Percentiles rank a stretch among this genome's conserved stretches.
phyloP scores from a whole-genome alignment of 2,797 vertebrate species.

The Schizopygopsis malacanthus region DNA sequence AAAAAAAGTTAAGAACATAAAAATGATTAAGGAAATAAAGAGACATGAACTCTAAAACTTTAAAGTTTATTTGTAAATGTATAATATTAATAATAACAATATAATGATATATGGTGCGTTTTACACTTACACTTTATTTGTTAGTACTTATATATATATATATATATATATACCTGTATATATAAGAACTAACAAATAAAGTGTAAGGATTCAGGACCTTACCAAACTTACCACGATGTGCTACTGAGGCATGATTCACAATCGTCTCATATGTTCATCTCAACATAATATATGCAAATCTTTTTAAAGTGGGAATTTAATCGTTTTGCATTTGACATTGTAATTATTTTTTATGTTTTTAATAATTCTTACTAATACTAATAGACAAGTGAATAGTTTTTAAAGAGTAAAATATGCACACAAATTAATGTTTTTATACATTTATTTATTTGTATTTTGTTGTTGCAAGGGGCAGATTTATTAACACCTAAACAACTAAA shows the following conservation, averaged over 20 bases:
- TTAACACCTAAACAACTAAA: neutral
- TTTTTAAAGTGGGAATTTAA: neutral
- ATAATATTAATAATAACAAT: neutral
- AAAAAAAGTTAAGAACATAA: neutral
- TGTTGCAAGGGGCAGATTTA: neutral
- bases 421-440: neutral
- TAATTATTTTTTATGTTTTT: neutral
- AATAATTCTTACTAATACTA: neutral
- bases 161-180: too few relatives aligned
- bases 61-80: neutral
- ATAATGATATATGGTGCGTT: too few relatives aligned
- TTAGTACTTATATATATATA: neutral
- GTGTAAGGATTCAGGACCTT: neutral
- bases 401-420: neutral
- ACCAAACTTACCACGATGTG: neutral
- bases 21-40: neutral
- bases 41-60: neutral
- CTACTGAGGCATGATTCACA: neutral
- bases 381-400: neutral
- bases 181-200: neutral
- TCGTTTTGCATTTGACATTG: neutral
- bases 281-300: neutral
- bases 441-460: neutral
- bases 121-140: too few relatives aligned
- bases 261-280: neutral